phyloP scores from a whole-genome alignment of 2,797 vertebrate genomes.

The Alca torda region DNA sequence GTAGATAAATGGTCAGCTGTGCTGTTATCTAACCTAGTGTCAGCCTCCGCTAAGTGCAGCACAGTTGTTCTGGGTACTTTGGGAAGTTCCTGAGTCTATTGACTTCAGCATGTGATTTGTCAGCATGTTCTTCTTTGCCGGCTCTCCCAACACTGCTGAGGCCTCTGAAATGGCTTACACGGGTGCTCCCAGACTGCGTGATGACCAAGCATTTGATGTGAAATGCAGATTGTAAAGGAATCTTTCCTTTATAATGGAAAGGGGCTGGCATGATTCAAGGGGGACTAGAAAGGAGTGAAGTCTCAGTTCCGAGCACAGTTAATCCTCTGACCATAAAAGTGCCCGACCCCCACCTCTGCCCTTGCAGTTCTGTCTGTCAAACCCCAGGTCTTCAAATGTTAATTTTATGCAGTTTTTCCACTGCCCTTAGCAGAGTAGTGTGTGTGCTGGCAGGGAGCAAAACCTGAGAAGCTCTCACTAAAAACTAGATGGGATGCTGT shows the following conservation, averaged over 20 bases:
- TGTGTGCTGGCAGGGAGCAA: not conserved
- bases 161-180: not conserved
- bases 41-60: not conserved
- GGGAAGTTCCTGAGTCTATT: rapidly evolving
- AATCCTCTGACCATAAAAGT: not conserved
- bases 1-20: not conserved
- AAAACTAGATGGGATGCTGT: not conserved
- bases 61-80: not conserved
- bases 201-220: not conserved
- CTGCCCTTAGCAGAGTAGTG: not conserved
- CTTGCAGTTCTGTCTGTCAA: not conserved
- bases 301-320: not conserved
- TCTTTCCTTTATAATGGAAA: not conserved
- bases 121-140: rapidly evolving
- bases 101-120: not conserved
- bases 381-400: not conserved
- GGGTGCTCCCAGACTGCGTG: rapidly evolving
- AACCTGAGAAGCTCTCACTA: not conserved
- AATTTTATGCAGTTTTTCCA: not conserved
- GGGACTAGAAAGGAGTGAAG: not conserved
- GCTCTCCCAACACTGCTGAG: rapidly evolving
- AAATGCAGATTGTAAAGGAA: not conserved
- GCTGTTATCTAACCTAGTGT: not conserved
- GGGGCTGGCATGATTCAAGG: not conserved
- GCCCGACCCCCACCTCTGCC: not conserved